These are phyloP conservation scores for Euclidia mi DNA, from an alignment of 2,888 invertebrate species.

Conservation along the genomic window DNA sequence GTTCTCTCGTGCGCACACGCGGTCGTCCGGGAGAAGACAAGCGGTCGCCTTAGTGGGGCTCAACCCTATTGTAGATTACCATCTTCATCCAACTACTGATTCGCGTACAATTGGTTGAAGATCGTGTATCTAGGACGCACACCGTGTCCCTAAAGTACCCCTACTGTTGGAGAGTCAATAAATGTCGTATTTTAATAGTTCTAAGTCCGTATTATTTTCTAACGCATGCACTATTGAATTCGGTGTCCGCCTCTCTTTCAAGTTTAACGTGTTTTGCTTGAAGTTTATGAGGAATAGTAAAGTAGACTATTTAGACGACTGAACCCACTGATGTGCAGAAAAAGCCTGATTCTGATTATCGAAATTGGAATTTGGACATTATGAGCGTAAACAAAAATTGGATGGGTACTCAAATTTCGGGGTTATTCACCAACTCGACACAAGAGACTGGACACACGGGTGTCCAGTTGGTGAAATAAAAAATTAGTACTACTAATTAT, in stretches of 20 bases:
- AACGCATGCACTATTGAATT: constrained; percentile 2
- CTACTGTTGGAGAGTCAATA: constrained; percentile 49
- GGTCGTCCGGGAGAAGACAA: background rate
- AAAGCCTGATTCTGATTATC: too few relatives aligned
- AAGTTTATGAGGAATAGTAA: too few relatives aligned
- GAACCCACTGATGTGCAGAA: too few relatives aligned
- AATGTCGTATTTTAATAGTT: constrained; percentile 24
- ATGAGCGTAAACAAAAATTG: too few relatives aligned
- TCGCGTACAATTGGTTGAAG: constrained; percentile 3
- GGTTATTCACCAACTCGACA: too few relatives aligned
- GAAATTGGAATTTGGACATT: too few relatives aligned
- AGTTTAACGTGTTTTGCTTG: constrained; percentile 23
- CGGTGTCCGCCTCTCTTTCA: constrained; percentile 37
- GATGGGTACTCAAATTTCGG: too few relatives aligned
- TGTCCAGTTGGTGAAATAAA: too few relatives aligned
- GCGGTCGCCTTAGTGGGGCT: background rate
- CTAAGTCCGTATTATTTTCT: constrained; percentile 4
- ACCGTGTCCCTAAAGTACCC: constrained; percentile 45
- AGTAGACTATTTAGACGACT: too few relatives aligned
- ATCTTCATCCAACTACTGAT: background rate
- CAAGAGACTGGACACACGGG: too few relatives aligned
- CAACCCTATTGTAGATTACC: background rate
- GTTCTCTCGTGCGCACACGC: background rate
- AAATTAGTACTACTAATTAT: too few relatives aligned
- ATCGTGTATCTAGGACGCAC: constrained; percentile 25